Evolutionary conservation across 2,113 vertebrate species (phyloP), one percentile per base, ranked within the genome.

Genomic region (Irena cyanogastra): DNA sequence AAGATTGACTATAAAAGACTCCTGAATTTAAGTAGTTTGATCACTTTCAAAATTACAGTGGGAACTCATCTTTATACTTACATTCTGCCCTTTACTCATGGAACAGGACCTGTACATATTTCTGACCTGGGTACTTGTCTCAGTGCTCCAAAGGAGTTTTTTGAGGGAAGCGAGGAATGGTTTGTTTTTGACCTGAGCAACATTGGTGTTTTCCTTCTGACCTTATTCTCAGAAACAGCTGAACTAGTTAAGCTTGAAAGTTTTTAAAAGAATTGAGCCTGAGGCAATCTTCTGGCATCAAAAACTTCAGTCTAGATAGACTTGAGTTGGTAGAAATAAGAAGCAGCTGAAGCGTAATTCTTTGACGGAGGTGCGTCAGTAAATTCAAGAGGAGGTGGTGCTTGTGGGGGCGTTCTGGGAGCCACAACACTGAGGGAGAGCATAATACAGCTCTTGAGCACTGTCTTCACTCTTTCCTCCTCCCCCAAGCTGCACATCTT

Each of bases 251-350:
- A 80, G 54, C 66, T 88, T 89, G 41, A 68, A 87, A 61, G 8
- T 41, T 87, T 85, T 61, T 37, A 53, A 6, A 83, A 85, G 16
- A 85, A 72, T 26, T 83, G 41, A 83, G 66, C 79, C 71, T 21
- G 20, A 87, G 82, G 88, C 90, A 74, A 14, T 35, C 15, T 70
- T 89, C n/a, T 60, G 61, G 19, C 16, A 37, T 61, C 23, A 26
- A 65, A 71, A 82, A 61, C 18, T 44, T 87, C 39, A 80, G n/a
- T 81, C 53, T 49, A 83, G 39, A 28, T 35, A 72, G 45, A 53
- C 16, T 45, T 64, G 37, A 52, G 77, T 23, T 94, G 75, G 49
- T 70, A 91, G 84, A 93, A 93, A 68, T 30, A 72, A 47, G n/a
- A 41, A 85, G 26, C 44, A 79, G 42, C 37, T 71, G 50, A 93